These are phyloP conservation scores for Myanophis thanlyinensis DNA, from an alignment of 2,113 vertebrate species.

Conservation along the genomic window DNA sequence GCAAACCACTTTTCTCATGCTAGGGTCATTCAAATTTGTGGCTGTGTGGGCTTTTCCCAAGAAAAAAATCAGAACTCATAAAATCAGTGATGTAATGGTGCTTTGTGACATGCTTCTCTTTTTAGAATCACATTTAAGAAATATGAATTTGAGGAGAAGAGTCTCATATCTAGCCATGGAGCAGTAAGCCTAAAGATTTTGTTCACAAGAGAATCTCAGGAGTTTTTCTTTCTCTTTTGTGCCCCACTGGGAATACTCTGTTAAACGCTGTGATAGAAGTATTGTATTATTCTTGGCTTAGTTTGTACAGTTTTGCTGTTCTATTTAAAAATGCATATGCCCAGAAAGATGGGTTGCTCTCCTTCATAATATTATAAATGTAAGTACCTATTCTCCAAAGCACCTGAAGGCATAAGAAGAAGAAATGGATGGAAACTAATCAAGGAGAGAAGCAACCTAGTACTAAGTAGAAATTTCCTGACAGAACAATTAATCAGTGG, in stretches of 20 bases:
- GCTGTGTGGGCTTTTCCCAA: background rate
- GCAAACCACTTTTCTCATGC: background rate
- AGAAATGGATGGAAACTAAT: too few relatives aligned
- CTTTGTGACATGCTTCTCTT: background rate
- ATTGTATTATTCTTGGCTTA: background rate
- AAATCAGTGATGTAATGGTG: background rate
- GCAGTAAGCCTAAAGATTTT: background rate
- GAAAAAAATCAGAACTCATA: background rate
- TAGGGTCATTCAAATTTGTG: background rate
- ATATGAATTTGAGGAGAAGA: background rate
- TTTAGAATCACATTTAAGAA: background rate
- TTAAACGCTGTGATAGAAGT: background rate
- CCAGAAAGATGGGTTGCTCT: background rate
- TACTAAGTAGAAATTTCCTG: too few relatives aligned
- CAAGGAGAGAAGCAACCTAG: too few relatives aligned
- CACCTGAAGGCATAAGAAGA: too few relatives aligned
- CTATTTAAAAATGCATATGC: background rate
- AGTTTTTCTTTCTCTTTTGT: background rate
- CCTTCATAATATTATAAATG: background rate
- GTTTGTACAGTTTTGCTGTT: background rate
- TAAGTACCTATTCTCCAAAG: background rate
- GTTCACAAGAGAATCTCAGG: too few relatives aligned
- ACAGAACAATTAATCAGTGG: too few relatives aligned
- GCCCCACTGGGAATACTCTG: background rate
- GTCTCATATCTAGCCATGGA: background rate